Percentiles rank a stretch among this genome's conserved stretches.
These are phyloP conservation scores for Brassicogethes aeneus DNA, from an alignment of 2,888 invertebrate species.

Conservation along the genomic window DNA sequence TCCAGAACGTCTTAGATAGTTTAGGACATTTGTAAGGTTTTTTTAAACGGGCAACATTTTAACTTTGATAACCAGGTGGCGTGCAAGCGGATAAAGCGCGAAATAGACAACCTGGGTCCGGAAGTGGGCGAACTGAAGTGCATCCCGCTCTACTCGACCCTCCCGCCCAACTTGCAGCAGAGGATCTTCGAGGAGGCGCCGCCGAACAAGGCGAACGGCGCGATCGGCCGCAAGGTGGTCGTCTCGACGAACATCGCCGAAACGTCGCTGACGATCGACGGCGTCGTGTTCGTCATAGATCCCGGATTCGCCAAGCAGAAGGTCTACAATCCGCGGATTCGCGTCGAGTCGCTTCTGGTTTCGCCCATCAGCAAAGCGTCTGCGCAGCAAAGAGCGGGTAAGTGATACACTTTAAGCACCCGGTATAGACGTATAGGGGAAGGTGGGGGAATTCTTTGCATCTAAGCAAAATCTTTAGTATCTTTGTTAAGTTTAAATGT, in stretches of 20 bases:
- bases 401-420: no score
- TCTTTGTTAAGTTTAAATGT: no score
- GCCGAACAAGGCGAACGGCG: slow-evolving; percentile 71
- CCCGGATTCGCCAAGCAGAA: slow-evolving; percentile 99
- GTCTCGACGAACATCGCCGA: slow-evolving; percentile 99
- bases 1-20: no score
- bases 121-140: slow-evolving; percentile 97
- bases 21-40: slow-evolving; percentile 38
- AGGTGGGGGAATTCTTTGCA: no score
- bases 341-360: slow-evolving; percentile 95
- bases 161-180: slow-evolving; percentile 95
- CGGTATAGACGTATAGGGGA: no score
- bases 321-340: slow-evolving; percentile 57
- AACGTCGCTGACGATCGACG: slow-evolving; percentile 97
- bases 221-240: slow-evolving; percentile 74
- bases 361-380: slow-evolving; percentile 99
- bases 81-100: slow-evolving; percentile 92
- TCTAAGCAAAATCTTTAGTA: no score
- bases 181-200: slow-evolving; percentile 97
- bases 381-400: slow-evolving; percentile 91
- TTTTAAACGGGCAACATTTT: slow-evolving; percentile 29
- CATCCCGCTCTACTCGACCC: slow-evolving; percentile 95
- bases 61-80: slow-evolving; percentile 83
- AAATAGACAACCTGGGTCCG: slow-evolving; percentile 91
- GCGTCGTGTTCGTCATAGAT: slow-evolving; percentile 98